Conservation (phyloP, 1,140 invertebrate species). For the Sesamia nonagrioides region DNA sequence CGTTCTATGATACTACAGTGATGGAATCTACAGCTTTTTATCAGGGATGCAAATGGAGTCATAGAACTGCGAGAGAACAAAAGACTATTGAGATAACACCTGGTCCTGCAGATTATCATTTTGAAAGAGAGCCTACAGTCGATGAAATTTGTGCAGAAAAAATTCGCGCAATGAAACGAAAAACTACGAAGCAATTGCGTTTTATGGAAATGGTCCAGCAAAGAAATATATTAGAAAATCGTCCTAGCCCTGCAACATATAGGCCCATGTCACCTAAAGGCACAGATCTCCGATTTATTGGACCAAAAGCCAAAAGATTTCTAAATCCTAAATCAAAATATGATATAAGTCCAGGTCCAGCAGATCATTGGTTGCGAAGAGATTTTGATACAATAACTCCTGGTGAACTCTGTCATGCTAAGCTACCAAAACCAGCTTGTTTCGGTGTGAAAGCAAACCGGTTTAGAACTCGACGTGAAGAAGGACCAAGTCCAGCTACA, state of each 20-base stretch:
- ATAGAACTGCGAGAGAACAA: slow-evolving; percentile 60
- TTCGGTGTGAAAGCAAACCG: slow-evolving; percentile 71
- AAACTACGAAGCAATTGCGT: slow-evolving; percentile 71
- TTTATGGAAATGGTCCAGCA: slow-evolving; percentile 76
- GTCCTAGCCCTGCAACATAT: slow-evolving; percentile 72
- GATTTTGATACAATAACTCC: slow-evolving; percentile 65
- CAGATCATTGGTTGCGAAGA: slow-evolving; percentile 68
- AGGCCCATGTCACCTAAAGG: slow-evolving; percentile 62
- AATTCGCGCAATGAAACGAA: slow-evolving; percentile 63
- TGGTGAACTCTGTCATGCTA: slow-evolving; percentile 59
- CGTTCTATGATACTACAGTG: slow-evolving; percentile 70
- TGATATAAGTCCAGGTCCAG: slow-evolving; percentile 66
- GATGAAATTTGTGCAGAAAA: slow-evolving; percentile 67
- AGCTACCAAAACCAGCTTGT: slow-evolving; percentile 60
- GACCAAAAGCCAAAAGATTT: slow-evolving; percentile 67
- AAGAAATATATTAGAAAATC: slow-evolving; percentile 66
- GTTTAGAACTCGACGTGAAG: slow-evolving; percentile 63
- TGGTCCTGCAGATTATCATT: slow-evolving; percentile 71
- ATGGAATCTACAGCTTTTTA: slow-evolving; percentile 72
- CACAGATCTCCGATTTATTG: slow-evolving; percentile 61
- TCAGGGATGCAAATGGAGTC: slow-evolving; percentile 80
- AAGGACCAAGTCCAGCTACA: slow-evolving; percentile 74
- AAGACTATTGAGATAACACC: slow-evolving; percentile 56
- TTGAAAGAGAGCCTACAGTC: slow-evolving; percentile 56
- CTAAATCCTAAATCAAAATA: slow-evolving; percentile 48